Base-by-base conservation (phyloP, 2,797 vertebrate genomes). In the Megalops cyprinoides region DNA sequence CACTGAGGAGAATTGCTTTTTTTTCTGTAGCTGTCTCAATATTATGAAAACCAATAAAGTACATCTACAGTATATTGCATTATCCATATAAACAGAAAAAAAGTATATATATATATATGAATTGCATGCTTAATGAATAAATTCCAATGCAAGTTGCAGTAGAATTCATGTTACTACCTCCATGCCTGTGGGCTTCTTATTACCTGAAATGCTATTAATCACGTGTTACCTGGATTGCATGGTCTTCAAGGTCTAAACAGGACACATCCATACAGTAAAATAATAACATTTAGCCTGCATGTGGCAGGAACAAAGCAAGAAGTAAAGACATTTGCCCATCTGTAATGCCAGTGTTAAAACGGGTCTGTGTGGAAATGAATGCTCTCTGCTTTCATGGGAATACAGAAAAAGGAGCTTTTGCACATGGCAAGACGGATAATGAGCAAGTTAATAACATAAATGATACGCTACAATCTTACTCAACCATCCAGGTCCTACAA, bases 391-490 rank as follows among this genome's bases (percentile, higher is more conserved):
- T 75, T 76, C 71, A 55, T 69, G n/a, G 48, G 74, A 62, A 44
- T 39, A 71, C 69, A 77, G 60, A 87, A 87, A 82, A n/a, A 88
- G 89, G 92, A 58, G 31, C n/a, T 86, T 90, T 94, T 92, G 92
- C 96, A 94, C 95, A 95, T 96, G 96, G 92, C 92, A 93, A 94
- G 93, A 94, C 94, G 93, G 96, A 97, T 98, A 98, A 98, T 98
- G 96, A 97, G 96, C 94, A 97, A 95, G 96, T 97, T 97, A 98
- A 99, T 98, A 96, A 97, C 96, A 97, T 96, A 96, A 97, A 97
- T 97, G 97, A 96, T 96, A 97, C 95, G 96, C 96, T 96, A 96
- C 95, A 97, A 97, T 96, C 96, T 96, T 96, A 95, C 94, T 96
- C 96, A 96, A 96, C 96, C 95, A 96, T 95, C 96, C 94, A 96